phyloP scores from a whole-genome alignment of 1,140 invertebrate species.

The Trachymyrmex cornetzi region DNA sequence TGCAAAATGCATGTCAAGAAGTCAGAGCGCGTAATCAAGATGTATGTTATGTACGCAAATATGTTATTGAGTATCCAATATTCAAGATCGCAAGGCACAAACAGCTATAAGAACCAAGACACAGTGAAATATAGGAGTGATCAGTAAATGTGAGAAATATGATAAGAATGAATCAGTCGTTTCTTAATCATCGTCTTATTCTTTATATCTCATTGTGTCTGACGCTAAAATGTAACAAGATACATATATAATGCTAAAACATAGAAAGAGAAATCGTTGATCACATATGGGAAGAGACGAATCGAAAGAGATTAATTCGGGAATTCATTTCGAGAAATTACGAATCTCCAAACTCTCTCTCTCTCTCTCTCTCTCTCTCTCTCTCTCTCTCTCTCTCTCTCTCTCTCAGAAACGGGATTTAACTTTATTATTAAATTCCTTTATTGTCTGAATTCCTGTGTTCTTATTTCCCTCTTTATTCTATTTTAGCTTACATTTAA shows the following conservation, averaged over 20 bases:
- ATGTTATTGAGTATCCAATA: slow-evolving; percentile 47
- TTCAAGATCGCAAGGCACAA: slow-evolving; percentile 57
- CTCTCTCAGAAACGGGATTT: background rate
- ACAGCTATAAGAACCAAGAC: slow-evolving; percentile 45
- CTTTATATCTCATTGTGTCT: slow-evolving; percentile 18
- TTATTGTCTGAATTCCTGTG: background rate
- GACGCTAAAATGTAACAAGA: slow-evolving; percentile 29
- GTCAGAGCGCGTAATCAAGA: slow-evolving; percentile 54
- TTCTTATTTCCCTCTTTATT: background rate
- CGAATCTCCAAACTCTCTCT: background rate
- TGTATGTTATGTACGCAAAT: slow-evolving; percentile 45
- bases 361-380: no score
- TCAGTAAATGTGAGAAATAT: background rate
- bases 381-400: no score
- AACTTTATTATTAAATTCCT: no score
- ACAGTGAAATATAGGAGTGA: slow-evolving; percentile 26
- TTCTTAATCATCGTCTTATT: background rate
- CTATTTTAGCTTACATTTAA: background rate
- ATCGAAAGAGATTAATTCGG: slow-evolving; percentile 13
- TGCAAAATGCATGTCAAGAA: slow-evolving; percentile 62
- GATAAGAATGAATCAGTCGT: background rate
- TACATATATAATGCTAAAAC: slow-evolving; percentile 65
- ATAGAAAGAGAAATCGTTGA: slow-evolving; percentile 59
- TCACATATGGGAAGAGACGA: background rate
- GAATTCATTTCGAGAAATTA: slow-evolving; percentile 16